These are phyloP conservation scores for Coregonus ussuriensis DNA, from an alignment of 2,797 vertebrate genomes.

Conservation along the genomic window DNA sequence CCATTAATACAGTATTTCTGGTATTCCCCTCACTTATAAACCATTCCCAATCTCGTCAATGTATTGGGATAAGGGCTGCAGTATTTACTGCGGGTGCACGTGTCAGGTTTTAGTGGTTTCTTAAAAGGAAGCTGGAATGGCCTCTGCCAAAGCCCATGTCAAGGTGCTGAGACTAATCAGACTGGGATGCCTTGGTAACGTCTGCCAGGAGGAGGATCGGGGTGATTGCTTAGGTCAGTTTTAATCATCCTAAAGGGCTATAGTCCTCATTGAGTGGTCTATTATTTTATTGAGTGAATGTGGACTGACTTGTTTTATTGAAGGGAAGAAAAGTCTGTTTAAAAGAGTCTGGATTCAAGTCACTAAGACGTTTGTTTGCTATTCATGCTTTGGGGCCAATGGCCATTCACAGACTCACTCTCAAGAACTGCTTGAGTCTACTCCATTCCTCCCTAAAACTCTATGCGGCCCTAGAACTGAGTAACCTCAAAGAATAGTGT, in stretches of 20 bases:
- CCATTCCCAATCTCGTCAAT: not conserved
- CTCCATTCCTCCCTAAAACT: slow-evolving; percentile 7
- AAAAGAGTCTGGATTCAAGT: not conserved
- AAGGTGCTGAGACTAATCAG: not conserved
- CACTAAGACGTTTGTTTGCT: slow-evolving; percentile 40
- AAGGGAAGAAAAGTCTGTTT: not conserved
- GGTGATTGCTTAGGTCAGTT: not conserved
- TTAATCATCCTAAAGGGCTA: not conserved
- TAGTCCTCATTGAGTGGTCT: not conserved
- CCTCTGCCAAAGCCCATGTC: not conserved
- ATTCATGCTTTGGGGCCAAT: slow-evolving; percentile 30
- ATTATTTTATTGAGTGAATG: not conserved
- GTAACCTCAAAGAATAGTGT: not conserved
- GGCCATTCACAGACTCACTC: slow-evolving; percentile 18
- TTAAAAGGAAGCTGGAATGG: not conserved
- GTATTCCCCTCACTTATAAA: not conserved
- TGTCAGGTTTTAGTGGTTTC: not conserved
- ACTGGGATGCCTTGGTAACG: not conserved
- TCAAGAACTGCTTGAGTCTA: slow-evolving; percentile 24
- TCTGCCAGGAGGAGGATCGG: not conserved
- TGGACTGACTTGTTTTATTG: not conserved
- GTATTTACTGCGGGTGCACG: not conserved
- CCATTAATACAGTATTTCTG: not conserved
- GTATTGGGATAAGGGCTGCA: not conserved
- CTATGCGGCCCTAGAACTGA: not conserved